Base-by-base conservation (phyloP, 1,140 invertebrate species). In the Drosophila cardini region DNA sequence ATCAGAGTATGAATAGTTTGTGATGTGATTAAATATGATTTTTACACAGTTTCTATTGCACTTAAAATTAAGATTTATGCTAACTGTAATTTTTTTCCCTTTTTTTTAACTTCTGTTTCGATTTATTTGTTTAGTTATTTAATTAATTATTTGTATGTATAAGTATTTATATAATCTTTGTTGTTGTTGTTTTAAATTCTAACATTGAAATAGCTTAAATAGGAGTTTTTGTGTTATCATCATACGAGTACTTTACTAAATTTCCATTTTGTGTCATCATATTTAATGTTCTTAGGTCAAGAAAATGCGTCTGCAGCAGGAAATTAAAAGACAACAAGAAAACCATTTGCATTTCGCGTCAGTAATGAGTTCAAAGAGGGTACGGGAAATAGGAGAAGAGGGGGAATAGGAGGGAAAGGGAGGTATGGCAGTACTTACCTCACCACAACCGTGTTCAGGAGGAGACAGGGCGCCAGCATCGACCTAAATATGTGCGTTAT, bases 401-500 rank as follows among this genome's bases (percentile, higher is more conserved):
- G 1, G 9, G 3, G n/a, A 10, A 18, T 45, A 15, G 11, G 2
- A 11, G 18, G 42, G 15, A 8, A 2, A 9, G 10, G 8, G n/a
- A 8, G n/a, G n/a, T n/a, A n/a, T n/a, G n/a, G n/a, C n/a, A 4
- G 11, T 9, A 80, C 91, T 91, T 58, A 92, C 91, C 91, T 90
- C 34, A 92, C 84, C 45, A 78, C 78, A 57, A 92, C 76, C 48
- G 90, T 91, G 73, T 91, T 92, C 38, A 92, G 78, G 76, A 92
- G 70, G 21, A 91, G 80, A 69, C 91, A 91, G 63, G 91, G 90
- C 58, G 89, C 87, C 72, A 91, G 75, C 87, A 92, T 90, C 57
- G 87, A 91, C 76, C 80, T 80, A 63, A 92, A 91, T 90, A 92
- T 87, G 61, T 85, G 80, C 81, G 89, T 78, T 70, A 92, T 80